Base-by-base conservation (phyloP, 2,797 vertebrate genomes). In the Sebastiscus tertius region DNA sequence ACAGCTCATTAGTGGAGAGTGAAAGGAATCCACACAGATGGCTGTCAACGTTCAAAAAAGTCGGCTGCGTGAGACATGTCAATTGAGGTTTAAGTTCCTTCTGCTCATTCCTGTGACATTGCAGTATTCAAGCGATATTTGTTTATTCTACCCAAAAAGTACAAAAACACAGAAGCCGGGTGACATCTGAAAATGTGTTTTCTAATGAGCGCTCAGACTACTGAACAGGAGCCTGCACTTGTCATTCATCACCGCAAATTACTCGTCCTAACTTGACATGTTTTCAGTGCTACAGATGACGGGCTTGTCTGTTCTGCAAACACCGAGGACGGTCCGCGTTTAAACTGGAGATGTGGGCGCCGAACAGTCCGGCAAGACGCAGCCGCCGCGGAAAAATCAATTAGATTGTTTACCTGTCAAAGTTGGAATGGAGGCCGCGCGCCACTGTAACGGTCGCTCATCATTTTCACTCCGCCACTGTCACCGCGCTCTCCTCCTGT, bases 231-330 rank as follows among this genome's bases (percentile, higher is more conserved):
- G 93, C 91, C 94, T 89, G 91, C 89, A 92, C 94, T 95, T 96
- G 96, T 96, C 96, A 96, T 95, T 96, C 95, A 96, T 95, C 95
- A 95, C 92, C 93, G 83, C 92, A 96, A 96, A 96, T 95, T 94
- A 95, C 94, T 93, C 85, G 90, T 93, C 92, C 92, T 84, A 91
- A 93, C 92, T 94, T 95, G 95, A 95, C 94, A 93, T 93, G 94
- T 94, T 94, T 94, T 93, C 91, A 72, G 90, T 79, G 88, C 88
- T 84, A 87, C 93, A 93, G 93, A 93, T 95, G 95, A 95, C 92
- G 89, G 85, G 89, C 93, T 92, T 94, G 95, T 96, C 95, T 96
- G 94, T 95, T 96, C 93, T 63, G 91, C 92, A 92, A 95, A 95
- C 93, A 93, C 91, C 2, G 88, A 79, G 93, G 86, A 91, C 65